Conservation (phyloP, 1,140 invertebrate species). For the Maconellicoccus hirsutus region DNA sequence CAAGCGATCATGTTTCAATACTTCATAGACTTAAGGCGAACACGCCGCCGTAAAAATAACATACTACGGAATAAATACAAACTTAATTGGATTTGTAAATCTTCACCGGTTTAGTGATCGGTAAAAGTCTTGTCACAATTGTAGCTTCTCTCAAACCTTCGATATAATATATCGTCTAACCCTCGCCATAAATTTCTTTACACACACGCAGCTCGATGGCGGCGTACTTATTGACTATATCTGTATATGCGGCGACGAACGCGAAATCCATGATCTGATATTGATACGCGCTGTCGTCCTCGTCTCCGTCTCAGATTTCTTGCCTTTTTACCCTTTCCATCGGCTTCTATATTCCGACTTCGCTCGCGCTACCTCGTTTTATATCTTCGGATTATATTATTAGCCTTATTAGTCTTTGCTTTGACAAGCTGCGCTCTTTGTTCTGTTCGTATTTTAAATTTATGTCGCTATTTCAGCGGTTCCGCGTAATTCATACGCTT, state of each 20-base stretch:
- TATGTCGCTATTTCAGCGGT: background rate
- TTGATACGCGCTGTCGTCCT: background rate
- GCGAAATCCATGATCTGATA: background rate
- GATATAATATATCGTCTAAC: background rate
- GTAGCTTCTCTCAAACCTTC: background rate
- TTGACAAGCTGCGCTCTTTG: slow-evolving; percentile 1
- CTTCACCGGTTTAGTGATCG: background rate
- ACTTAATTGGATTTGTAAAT: slow-evolving; percentile 2
- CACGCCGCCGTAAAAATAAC: background rate
- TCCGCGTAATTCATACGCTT: background rate
- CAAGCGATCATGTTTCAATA: slow-evolving; percentile 8
- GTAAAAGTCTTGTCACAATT: background rate
- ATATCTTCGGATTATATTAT: slow-evolving; percentile 1
- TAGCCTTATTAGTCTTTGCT: background rate
- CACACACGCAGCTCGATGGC: background rate
- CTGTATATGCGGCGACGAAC: background rate
- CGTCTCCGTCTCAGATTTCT: background rate
- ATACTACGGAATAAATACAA: background rate
- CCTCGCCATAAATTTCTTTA: background rate
- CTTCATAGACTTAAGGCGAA: background rate
- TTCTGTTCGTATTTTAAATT: background rate
- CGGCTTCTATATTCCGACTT: no score
- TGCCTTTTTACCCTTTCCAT: no score
- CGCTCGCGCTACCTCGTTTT: no score
- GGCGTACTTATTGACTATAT: no score